Percentiles rank a stretch among this genome's conserved stretches.
These are phyloP conservation scores for Pseudonaja textilis DNA, from an alignment of 2,113 vertebrate species.

Conservation along the genomic window DNA sequence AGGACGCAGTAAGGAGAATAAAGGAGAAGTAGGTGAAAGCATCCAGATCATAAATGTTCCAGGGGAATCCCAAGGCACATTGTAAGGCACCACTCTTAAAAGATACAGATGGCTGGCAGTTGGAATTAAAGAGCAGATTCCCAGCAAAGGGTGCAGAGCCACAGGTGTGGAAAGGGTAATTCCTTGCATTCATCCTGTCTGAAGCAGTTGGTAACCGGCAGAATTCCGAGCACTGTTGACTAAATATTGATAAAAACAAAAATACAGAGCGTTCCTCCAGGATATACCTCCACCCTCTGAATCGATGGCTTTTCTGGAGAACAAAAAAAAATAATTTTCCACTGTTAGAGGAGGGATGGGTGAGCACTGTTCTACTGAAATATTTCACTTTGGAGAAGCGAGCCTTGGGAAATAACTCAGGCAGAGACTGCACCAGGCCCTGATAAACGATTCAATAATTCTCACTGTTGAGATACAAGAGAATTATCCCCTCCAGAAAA, in stretches of 20 bases:
- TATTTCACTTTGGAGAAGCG: not conserved
- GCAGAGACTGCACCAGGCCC: not conserved
- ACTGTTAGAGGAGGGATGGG: not conserved
- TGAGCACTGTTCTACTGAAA: not conserved
- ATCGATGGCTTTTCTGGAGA: not conserved
- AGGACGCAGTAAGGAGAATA: not conserved
- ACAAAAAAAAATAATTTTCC: not conserved
- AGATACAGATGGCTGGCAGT: not conserved
- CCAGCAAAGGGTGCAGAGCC: not conserved
- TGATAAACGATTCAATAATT: not conserved
- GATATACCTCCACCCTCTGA: not conserved
- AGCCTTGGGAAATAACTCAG: not conserved
- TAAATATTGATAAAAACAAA: not conserved
- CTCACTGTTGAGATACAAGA: not conserved
- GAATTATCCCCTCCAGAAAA: not conserved
- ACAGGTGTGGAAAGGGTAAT: not conserved
- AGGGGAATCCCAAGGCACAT: conserved; percentile 8
- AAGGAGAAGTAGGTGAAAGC: not conserved
- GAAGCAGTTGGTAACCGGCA: not conserved
- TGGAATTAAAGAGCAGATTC: not conserved
- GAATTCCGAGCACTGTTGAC: not conserved
- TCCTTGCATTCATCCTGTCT: not conserved
- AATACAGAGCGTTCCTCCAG: too few relatives aligned
- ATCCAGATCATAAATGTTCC: not conserved
- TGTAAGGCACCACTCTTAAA: not conserved